phyloP scores from a whole-genome alignment of 1,140 invertebrate genomes.

The Wasmannia auropunctata region DNA sequence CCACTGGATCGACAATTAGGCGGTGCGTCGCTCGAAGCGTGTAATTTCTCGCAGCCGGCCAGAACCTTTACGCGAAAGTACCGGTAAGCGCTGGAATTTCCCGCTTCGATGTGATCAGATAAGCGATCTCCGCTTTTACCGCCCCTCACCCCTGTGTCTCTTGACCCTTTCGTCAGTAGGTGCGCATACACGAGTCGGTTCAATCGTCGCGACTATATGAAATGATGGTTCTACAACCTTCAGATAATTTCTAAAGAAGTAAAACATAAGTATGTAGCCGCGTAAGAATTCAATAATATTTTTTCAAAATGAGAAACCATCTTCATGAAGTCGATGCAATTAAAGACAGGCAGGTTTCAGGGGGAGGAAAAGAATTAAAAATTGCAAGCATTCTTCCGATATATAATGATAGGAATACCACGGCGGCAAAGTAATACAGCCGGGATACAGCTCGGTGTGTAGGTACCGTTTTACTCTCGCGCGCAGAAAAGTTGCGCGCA shows the following conservation, averaged over 20 bases:
- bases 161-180: background rate
- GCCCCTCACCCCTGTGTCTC: background rate
- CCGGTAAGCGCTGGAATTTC: background rate
- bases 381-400: background rate
- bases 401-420: background rate
- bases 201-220: background rate
- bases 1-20: conserved; percentile 58
- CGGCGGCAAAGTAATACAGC: background rate
- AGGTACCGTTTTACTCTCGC: conserved; percentile 12
- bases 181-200: too few species aligned
- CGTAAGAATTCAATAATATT: too few species aligned
- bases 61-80: background rate
- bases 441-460: background rate
- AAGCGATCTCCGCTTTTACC: background rate
- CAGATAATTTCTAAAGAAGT: background rate
- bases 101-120: background rate
- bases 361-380: background rate
- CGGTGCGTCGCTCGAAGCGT: conserved; percentile 62
- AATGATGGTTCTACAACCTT: background rate
- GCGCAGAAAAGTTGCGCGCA: conserved; percentile 19
- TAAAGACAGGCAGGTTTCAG: too few species aligned
- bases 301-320: too few species aligned
- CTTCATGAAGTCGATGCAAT: too few species aligned
- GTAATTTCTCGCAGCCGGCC: conserved; percentile 68
- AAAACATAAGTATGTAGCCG: too few species aligned